A percentile compares a stretch with the other conserved stretches of the same genome.
Conservation (phyloP, 1,140 invertebrate species). For the Dinothrombium tinctorium region DNA sequence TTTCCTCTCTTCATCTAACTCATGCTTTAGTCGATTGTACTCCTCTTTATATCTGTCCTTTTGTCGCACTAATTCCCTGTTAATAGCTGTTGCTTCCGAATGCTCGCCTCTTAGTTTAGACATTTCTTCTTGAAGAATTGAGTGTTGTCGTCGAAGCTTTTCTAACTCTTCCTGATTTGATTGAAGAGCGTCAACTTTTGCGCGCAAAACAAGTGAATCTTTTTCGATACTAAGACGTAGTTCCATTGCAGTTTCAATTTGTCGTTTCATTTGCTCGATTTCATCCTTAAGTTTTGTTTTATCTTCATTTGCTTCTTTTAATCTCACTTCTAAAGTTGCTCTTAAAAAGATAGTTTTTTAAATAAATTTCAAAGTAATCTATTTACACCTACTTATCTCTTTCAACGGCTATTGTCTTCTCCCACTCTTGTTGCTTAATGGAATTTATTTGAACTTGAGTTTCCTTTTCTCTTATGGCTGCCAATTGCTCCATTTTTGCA, state of each 20-base stretch:
- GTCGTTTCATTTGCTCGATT: background rate
- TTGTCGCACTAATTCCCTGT: constrained; percentile 8
- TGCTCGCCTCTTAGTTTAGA: constrained; percentile 2
- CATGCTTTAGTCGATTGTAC: background rate
- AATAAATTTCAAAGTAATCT: background rate
- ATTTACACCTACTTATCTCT: background rate
- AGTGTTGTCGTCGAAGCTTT: constrained; percentile 4
- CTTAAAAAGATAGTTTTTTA: background rate
- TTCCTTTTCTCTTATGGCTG: background rate
- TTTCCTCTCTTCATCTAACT: constrained; percentile 6
- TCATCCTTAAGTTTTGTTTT: background rate
- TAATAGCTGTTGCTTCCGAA: background rate
- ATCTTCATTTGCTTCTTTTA: constrained; percentile 1
- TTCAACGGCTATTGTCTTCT: background rate
- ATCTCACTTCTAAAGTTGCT: constrained; percentile 1
- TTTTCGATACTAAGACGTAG: constrained; percentile 1
- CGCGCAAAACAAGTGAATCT: constrained; percentile 6
- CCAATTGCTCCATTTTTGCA: background rate
- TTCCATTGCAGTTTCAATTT: background rate
- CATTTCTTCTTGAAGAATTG: constrained; percentile 4
- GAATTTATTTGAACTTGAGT: background rate
- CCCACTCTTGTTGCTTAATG: background rate
- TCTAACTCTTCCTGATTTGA: constrained; percentile 4
- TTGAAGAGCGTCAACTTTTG: constrained; percentile 7
- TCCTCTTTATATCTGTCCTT: background rate